phyloP scores from a whole-genome alignment of 2,113 vertebrate species.

The Lates calcarifer region DNA sequence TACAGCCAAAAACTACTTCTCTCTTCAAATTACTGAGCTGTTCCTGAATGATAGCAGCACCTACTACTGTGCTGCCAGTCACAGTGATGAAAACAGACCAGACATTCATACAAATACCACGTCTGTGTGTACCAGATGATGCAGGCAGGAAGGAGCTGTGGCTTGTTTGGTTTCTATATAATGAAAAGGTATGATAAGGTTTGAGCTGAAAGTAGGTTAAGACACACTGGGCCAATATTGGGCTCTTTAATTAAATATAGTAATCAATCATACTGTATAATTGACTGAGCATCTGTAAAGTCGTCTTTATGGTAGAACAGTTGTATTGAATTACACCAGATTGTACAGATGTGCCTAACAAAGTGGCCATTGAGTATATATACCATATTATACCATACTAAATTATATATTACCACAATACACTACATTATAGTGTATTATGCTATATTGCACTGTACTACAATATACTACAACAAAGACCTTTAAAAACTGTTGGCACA shows the following conservation, averaged over 20 bases:
- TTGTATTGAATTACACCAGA: too few relatives aligned
- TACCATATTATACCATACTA: too few relatives aligned
- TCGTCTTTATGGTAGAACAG: too few relatives aligned
- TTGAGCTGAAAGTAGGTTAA: not conserved
- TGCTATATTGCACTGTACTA: too few relatives aligned
- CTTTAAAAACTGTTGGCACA: not conserved
- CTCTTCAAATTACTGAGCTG: constrained; percentile 59
- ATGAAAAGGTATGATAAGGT: not conserved
- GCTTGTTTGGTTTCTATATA: constrained; percentile 12
- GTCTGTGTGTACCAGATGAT: not conserved
- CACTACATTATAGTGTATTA: too few relatives aligned
- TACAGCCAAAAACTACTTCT: constrained; percentile 63
- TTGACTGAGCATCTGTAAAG: too few relatives aligned
- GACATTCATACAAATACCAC: constrained; percentile 71
- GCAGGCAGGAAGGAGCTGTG: constrained; percentile 38
- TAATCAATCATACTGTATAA: too few relatives aligned
- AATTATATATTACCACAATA: too few relatives aligned
- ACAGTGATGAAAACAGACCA: constrained; percentile 66
- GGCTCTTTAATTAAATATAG: too few relatives aligned
- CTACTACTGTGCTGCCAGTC: constrained; percentile 80
- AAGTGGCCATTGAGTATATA: too few relatives aligned
- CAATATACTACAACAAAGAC: too few relatives aligned
- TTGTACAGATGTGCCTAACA: too few relatives aligned
- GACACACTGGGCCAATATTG: not conserved
- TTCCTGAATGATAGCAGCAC: constrained; percentile 62